These are phyloP conservation scores for Teleogryllus oceanicus DNA, from an alignment of 2,888 invertebrate species.

Conservation along the genomic window DNA sequence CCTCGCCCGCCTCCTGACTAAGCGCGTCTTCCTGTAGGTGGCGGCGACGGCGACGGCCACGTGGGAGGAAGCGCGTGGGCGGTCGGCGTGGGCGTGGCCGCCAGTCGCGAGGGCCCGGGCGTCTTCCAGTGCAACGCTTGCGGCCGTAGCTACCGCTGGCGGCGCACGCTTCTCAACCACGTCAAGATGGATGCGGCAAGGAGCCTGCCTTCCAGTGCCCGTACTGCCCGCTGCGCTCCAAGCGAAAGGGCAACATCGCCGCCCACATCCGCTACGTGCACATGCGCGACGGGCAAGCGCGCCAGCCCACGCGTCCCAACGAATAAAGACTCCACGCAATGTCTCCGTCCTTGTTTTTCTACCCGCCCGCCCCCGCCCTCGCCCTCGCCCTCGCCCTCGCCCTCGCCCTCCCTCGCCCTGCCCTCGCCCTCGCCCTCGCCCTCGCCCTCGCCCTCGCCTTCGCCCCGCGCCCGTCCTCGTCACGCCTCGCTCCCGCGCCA, in stretches of 20 bases:
- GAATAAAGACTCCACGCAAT: neutral
- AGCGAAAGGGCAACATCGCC: constrained; percentile 31
- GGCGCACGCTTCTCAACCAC: constrained; percentile 37
- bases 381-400: too few species aligned
- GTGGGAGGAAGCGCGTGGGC: neutral
- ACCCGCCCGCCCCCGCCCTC: neutral
- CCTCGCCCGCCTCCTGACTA: neutral
- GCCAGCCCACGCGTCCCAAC: neutral
- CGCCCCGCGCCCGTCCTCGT: too few species aligned
- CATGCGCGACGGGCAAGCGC: constrained; percentile 32
- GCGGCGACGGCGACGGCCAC: neutral
- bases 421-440: too few species aligned
- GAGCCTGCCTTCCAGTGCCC: constrained; percentile 39
- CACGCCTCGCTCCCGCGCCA: too few species aligned
- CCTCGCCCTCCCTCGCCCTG: too few species aligned
- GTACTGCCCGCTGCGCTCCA: constrained; percentile 38
- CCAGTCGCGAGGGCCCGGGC: neutral
- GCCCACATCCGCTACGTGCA: constrained; percentile 30
- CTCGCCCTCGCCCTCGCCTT: too few species aligned
- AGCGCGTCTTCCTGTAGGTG: neutral
- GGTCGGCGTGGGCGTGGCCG: neutral
- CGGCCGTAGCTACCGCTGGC: constrained; percentile 30
- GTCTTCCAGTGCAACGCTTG: constrained; percentile 30
- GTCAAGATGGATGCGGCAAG: constrained; percentile 48
- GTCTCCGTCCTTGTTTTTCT: neutral